Conservation (phyloP, 1,140 invertebrate species). For the Cydia amplana region DNA sequence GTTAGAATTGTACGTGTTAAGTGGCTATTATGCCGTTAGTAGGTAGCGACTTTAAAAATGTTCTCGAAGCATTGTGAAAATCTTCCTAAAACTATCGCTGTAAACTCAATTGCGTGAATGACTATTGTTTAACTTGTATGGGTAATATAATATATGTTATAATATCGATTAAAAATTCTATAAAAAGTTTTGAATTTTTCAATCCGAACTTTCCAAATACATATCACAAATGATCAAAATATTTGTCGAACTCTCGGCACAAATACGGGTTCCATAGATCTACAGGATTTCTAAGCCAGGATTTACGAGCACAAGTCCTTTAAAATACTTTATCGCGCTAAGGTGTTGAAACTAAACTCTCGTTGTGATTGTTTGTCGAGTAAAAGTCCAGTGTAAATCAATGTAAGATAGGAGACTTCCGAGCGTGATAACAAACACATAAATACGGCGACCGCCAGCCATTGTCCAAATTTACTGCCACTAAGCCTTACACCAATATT, state of each 20-base stretch:
- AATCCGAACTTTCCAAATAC: background rate
- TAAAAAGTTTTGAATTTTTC: background rate
- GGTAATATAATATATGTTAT: no score
- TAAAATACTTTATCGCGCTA: slow-evolving; percentile 30
- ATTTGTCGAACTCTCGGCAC: slow-evolving; percentile 25
- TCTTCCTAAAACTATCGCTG: background rate
- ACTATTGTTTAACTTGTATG: background rate
- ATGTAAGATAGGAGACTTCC: slow-evolving; percentile 56
- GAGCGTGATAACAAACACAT: slow-evolving; percentile 66
- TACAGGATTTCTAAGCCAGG: slow-evolving; percentile 1
- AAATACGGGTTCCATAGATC: slow-evolving; percentile 10
- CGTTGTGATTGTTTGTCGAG: slow-evolving; percentile 55
- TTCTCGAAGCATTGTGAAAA: background rate
- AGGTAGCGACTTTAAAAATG: background rate
- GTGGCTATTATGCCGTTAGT: background rate
- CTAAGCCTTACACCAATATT: slow-evolving; percentile 45
- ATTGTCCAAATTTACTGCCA: slow-evolving; percentile 61
- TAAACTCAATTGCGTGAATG: background rate
- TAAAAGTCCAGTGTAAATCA: slow-evolving; percentile 56
- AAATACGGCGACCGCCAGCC: slow-evolving; percentile 56
- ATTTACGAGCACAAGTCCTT: slow-evolving; percentile 27
- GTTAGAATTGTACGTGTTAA: slow-evolving; percentile 18
- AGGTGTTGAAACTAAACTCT: slow-evolving; percentile 55
- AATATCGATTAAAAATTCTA: background rate
- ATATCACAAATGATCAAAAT: slow-evolving; percentile 23